phyloP scores from a whole-genome alignment of 2,113 vertebrate species.

The Caranx ignobilis region DNA sequence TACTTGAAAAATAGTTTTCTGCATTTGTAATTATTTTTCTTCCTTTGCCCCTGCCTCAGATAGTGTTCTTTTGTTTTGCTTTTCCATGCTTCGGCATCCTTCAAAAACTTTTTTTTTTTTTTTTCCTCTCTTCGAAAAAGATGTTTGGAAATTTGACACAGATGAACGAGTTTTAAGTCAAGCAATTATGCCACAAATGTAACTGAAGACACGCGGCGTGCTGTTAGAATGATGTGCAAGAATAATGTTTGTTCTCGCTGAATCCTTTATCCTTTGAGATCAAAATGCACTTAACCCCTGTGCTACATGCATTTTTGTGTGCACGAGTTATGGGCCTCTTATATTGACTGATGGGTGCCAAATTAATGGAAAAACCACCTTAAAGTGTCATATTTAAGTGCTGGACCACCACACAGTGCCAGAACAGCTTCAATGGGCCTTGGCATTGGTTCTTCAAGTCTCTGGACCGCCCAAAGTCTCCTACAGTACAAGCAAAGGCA shows the following conservation, averaged over 20 bases:
- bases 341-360: not conserved
- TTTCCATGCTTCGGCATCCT: conserved; percentile 23
- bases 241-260: conserved; percentile 1
- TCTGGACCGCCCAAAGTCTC: too few species aligned
- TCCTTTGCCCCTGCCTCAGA: conserved; percentile 15
- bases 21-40: conserved; percentile 61
- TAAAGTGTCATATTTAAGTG: too few species aligned
- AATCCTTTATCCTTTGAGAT: conserved; percentile 8
- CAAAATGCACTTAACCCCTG: not conserved
- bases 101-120: conserved; percentile 33
- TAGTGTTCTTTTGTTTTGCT: conserved; percentile 27
- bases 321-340: not conserved
- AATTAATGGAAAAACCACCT: too few species aligned
- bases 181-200: conserved; percentile 24
- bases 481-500: too few species aligned
- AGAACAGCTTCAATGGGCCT: too few species aligned
- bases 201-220: conserved; percentile 15
- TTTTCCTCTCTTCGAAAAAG: conserved; percentile 15
- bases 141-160: conserved; percentile 39
- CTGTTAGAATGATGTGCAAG: not conserved
- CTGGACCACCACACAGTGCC: too few species aligned
- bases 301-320: conserved; percentile 1
- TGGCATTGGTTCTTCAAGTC: too few species aligned
- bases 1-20: conserved; percentile 63
- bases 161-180: conserved; percentile 31